Conservation (phyloP, 1,140 invertebrate genomes). For the Coenobita brevimanus region DNA sequence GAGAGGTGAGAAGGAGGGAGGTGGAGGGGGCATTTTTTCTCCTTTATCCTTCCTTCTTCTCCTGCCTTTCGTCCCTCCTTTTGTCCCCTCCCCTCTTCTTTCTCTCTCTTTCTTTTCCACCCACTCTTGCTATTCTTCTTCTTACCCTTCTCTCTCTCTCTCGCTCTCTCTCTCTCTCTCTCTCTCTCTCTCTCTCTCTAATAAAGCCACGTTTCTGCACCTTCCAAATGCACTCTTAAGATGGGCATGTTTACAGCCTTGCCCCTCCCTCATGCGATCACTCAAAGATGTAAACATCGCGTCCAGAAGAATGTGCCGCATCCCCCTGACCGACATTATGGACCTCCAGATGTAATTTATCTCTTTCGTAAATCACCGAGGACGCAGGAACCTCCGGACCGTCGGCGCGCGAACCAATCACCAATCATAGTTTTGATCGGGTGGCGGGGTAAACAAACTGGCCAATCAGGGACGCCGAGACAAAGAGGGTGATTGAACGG, state of each 20-base stretch:
- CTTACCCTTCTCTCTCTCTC: conserved; percentile 18
- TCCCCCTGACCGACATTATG: conserved; percentile 44
- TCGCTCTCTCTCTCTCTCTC: no score
- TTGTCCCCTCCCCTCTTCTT: background rate
- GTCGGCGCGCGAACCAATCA: conserved; percentile 20
- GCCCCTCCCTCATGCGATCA: conserved; percentile 41
- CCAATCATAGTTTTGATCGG: background rate
- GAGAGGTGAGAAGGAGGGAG: no score
- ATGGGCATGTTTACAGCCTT: conserved; percentile 27
- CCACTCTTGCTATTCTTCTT: background rate
- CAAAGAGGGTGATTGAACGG: no score
- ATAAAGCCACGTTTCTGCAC: conserved; percentile 51
- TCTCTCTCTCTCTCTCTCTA: no score
- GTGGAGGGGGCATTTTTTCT: background rate
- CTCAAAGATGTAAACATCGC: conserved; percentile 49
- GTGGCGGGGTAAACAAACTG: conserved; percentile 35
- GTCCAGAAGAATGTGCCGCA: conserved; percentile 46
- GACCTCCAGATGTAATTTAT: conserved; percentile 35
- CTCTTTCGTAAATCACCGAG: conserved; percentile 12
- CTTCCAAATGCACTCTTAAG: conserved; percentile 42
- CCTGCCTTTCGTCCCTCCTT: background rate
- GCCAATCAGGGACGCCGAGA: no score
- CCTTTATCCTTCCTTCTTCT: background rate
- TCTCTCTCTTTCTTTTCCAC: background rate
- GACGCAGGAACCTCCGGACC: background rate